Conservation (phyloP, 2,888 invertebrate genomes). For the Leucophenga montana region DNA sequence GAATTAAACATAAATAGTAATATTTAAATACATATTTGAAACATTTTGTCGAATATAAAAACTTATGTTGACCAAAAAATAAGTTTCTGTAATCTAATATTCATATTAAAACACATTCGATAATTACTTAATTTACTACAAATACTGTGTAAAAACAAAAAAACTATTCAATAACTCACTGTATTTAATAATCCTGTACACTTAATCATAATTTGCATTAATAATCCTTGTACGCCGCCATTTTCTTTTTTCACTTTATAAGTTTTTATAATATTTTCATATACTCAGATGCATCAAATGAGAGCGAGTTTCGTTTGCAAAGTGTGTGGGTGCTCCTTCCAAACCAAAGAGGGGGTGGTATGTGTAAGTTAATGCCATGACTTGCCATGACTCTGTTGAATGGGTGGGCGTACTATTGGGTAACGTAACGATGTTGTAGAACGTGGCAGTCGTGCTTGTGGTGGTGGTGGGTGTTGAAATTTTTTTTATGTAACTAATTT, state of each 20-base stretch:
- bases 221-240: slow-evolving; percentile 39
- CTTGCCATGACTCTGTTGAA: background rate
- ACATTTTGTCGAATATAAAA: too few relatives aligned
- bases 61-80: too few relatives aligned
- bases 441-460: background rate
- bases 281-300: slow-evolving; percentile 45
- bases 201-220: slow-evolving; percentile 46
- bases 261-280: slow-evolving; percentile 62
- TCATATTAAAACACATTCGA: too few relatives aligned
- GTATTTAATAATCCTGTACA: slow-evolving; percentile 5
- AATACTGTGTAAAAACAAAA: too few relatives aligned
- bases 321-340: slow-evolving; percentile 30
- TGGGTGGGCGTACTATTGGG: slow-evolving; percentile 19
- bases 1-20: too few relatives aligned
- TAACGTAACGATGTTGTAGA: background rate
- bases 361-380: background rate
- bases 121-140: too few relatives aligned
- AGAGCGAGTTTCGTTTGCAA: slow-evolving; percentile 3
- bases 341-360: slow-evolving; percentile 31
- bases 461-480: slow-evolving; percentile 42
- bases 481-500: slow-evolving; percentile 62
- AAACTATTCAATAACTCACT: too few relatives aligned
- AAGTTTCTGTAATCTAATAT: too few relatives aligned
- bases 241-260: slow-evolving; percentile 46
- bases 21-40: too few relatives aligned